phyloP scores from a whole-genome alignment of 2,888 invertebrate species.

The Nebria salina region DNA sequence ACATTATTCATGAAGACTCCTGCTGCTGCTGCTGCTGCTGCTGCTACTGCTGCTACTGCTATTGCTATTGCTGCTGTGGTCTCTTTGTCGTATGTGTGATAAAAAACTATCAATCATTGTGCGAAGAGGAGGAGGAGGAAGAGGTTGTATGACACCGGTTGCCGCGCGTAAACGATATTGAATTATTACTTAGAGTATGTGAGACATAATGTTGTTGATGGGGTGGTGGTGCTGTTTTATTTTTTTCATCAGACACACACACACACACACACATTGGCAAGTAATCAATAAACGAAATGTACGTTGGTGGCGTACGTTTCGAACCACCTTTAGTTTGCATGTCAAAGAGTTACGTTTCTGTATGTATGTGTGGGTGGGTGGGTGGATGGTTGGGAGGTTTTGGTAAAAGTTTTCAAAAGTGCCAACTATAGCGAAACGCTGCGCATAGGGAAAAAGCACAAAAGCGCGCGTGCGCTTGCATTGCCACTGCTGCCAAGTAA shows the following conservation, averaged over 20 bases:
- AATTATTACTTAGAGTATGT: conserved; percentile 30
- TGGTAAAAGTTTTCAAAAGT: not conserved
- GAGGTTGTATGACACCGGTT: conserved; percentile 31
- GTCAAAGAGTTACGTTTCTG: not conserved
- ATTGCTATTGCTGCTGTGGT: no score
- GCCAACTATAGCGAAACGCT: not conserved
- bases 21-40: no score
- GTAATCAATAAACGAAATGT: no score
- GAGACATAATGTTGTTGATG: no score
- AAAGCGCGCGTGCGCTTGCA: not conserved
- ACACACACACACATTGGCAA: not conserved
- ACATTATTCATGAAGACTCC: conserved; percentile 63
- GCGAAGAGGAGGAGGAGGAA: no score
- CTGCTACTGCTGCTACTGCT: conserved; percentile 21
- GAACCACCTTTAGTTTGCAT: not conserved
- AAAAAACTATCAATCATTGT: conserved; percentile 43
- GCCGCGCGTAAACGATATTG: conserved; percentile 45
- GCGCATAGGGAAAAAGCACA: not conserved
- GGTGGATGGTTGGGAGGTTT: no score
- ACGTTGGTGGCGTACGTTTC: no score
- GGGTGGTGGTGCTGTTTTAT: no score
- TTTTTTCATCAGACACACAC: conserved; percentile 7
- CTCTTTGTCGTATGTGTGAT: conserved; percentile 28
- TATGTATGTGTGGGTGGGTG: not conserved
- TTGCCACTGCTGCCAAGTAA: not conserved